phyloP scores from a whole-genome alignment of 2,113 vertebrate genomes.

The Noctilio leporinus region DNA sequence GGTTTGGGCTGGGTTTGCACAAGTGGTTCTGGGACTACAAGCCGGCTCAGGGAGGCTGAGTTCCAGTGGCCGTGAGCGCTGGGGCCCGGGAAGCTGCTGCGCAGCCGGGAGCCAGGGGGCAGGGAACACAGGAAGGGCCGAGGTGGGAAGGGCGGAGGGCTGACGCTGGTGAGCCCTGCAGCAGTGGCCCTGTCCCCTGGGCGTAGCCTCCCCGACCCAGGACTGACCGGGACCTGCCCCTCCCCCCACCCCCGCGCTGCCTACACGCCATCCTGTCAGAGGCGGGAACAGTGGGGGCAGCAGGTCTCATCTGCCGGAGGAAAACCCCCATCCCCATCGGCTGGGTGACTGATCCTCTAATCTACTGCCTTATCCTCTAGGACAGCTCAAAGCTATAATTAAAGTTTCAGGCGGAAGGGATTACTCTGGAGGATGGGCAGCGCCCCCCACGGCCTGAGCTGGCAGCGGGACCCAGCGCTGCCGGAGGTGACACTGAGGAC shows the following conservation, averaged over 20 bases:
- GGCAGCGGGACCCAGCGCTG: neutral
- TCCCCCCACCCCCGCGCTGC: neutral
- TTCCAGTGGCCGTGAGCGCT: accelerated
- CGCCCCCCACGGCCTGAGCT: neutral
- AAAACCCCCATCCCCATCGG: neutral
- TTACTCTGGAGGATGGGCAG: neutral
- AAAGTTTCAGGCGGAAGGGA: constrained; percentile 58
- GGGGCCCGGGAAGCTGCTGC: neutral
- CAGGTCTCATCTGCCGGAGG: neutral
- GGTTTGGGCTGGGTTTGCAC: neutral
- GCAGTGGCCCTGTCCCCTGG: too few species aligned
- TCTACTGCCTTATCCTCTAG: neutral
- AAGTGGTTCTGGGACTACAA: neutral
- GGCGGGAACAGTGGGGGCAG: neutral
- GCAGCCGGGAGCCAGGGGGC: neutral
- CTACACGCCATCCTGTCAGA: accelerated
- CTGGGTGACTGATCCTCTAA: neutral
- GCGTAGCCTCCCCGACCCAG: neutral
- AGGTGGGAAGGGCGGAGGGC: neutral
- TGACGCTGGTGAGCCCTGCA: accelerated
- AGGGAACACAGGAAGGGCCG: neutral
- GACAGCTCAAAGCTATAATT: constrained; percentile 52
- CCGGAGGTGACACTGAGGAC: neutral
- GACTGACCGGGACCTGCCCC: too few species aligned
- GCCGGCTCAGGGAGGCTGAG: neutral